Base-by-base conservation (phyloP, 2,113 vertebrate genomes). In the Equus przewalskii region DNA sequence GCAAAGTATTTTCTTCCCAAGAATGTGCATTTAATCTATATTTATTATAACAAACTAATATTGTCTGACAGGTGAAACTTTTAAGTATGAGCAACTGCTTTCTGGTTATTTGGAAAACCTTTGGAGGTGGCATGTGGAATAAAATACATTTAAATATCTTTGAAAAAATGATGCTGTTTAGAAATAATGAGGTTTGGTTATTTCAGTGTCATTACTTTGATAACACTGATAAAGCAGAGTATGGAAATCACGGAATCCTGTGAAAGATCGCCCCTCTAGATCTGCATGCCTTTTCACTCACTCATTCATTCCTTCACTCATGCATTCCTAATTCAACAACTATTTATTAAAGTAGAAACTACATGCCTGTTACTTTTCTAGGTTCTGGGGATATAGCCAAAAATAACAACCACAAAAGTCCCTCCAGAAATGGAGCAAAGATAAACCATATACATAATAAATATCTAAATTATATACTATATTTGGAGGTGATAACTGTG, bases 101-200 rank as follows among this genome's bases (percentile, higher is more conserved):
- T 94, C 54, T 79, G 81, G 56, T 76, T 97, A 83, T 93, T 62
- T 82, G 60, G 51, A 69, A 91, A 36, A 81, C 10, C 67, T 84
- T 96, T 65, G 72, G 46, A 91, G 83, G 19, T 58, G 88, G 11
- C 49, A 44, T 73, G 56, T 70, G 26, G 64, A 92, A 89, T 60
- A 92, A 92, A 94, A 79, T 12, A 82, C 24, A 94, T 62, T 91
- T 64, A 82, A 91, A 56, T 87, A 58, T 65, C 69, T 78, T 91
- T 75, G 2, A 76, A 60, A 79, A 33, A 60, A 86, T 36, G 56
- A 33, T 69, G 80, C 81, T 19, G 30, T 85, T 95, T 92, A 79
- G 89, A 93, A 95, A 64, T 67, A 60, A 41, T 69, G 54, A 65
- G 5, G 6, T 8, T 54, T 88, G 49, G 16, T 84, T 72, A 21